A percentile compares a stretch with the other conserved stretches of the same genome.
Conservation (phyloP, 2,113 vertebrate genomes). For the Alethe diademata region DNA sequence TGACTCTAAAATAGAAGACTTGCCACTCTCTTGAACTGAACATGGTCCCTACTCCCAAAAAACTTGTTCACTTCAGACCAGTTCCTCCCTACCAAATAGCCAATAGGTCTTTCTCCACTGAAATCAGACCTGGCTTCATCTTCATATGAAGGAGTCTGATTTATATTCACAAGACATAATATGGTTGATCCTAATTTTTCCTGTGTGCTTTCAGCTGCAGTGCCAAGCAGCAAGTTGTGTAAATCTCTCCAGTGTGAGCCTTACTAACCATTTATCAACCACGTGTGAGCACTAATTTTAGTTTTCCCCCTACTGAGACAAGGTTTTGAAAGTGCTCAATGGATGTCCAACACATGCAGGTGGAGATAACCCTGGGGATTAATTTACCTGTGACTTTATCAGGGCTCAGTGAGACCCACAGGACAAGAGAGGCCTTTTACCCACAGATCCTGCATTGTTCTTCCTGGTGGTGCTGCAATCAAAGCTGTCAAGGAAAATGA, state of each 20-base stretch:
- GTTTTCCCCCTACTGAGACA: not conserved
- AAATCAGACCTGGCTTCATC: not conserved
- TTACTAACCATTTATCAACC: not conserved
- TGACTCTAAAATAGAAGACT: not conserved
- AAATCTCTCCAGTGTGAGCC: not conserved
- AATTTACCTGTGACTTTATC: not conserved
- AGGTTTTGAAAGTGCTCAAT: not conserved
- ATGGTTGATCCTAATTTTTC: fast-evolving
- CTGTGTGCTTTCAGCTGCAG: not conserved
- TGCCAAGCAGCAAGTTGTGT: fast-evolving
- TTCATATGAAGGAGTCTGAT: not conserved
- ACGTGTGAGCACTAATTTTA: not conserved
- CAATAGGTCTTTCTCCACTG: not conserved
- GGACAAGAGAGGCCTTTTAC: not conserved
- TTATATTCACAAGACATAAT: not conserved
- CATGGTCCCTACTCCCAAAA: not conserved
- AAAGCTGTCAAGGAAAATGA: conserved; percentile 16
- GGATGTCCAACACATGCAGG: not conserved
- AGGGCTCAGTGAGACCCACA: not conserved
- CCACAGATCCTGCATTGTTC: not conserved
- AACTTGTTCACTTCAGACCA: not conserved
- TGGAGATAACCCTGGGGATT: not conserved
- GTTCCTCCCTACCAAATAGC: not conserved
- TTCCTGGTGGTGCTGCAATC: not conserved
- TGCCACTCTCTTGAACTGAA: not conserved